These are phyloP conservation scores for Prosopocoilus inquinatus DNA, from an alignment of 2,888 invertebrate genomes.

Conservation along the genomic window DNA sequence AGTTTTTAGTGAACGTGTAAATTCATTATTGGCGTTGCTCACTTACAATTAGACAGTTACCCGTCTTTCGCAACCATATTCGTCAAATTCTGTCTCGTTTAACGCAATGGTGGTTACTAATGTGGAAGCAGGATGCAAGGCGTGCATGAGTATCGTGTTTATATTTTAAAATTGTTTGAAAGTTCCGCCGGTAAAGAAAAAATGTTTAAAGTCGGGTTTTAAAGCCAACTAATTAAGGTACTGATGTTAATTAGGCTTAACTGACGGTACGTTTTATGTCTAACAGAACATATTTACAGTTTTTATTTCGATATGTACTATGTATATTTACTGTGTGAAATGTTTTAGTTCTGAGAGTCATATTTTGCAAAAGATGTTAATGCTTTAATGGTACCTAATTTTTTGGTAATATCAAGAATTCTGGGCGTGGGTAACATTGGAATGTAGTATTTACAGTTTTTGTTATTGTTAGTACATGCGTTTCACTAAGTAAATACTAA, in stretches of 20 bases:
- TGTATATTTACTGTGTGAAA: constrained; percentile 1
- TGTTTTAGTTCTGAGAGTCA: not conserved
- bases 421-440: too few species aligned
- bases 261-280: constrained; percentile 24
- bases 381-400: not conserved
- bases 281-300: constrained; percentile 18
- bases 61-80: constrained; percentile 10
- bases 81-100: not conserved
- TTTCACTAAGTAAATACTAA: too few species aligned
- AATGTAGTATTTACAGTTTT: too few species aligned
- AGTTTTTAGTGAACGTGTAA: not conserved
- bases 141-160: constrained; percentile 5
- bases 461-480: too few species aligned
- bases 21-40: not conserved
- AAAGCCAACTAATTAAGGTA: constrained; percentile 30
- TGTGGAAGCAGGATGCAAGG: not conserved
- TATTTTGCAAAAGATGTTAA: constrained; percentile 4
- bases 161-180: constrained; percentile 18
- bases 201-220: constrained; percentile 20
- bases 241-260: constrained; percentile 30
- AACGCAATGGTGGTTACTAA: not conserved
- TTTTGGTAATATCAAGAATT: too few species aligned
- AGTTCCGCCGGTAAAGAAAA: constrained; percentile 21
- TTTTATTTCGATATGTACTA: constrained; percentile 11
- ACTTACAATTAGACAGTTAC: constrained; percentile 1